Base-by-base conservation (phyloP, 2,888 invertebrate species). In the Nebria brevicollis region DNA sequence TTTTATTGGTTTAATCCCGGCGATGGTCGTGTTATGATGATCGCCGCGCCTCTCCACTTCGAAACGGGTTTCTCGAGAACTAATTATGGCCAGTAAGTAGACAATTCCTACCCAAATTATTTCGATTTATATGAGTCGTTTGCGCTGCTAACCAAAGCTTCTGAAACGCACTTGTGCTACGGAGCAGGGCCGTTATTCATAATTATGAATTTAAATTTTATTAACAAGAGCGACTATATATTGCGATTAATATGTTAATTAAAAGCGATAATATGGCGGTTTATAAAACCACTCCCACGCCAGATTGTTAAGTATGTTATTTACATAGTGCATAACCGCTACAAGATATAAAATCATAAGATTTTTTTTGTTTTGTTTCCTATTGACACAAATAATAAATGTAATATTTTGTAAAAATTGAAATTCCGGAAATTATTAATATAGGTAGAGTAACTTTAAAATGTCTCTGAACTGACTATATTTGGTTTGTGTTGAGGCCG, bases 141-240 rank as follows among this genome's bases (percentile, higher is more conserved):
- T 70, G 70, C 66, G 75, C 64, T 34, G 43, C 43, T 70, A 77
- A 13, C 54, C 54, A 54, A 54, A 54, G 54, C 54, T 54, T 70
- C 68, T 43, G 34, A 26, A 70, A 20, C 26, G 77, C 68, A 54
- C 43, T 77, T 43, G 42, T 20, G 54, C 41, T 70, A 77, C 66
- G 70, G 66, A 11, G 76, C 66, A 54, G 66, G 10, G 76, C 76
- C 77, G 77, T 77, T 77, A 77, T 70, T 77, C 70, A 77, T 77
- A 77, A 77, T 77, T 77, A 77, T 77, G 77, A 77, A 77, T 77
- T 77, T 77, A 77, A 77, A 77, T 77, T 77, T 77, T 77, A 77
- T 77, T 77, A 77, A 77, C 77, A 77, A 77, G 77, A 77, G 11
- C 66, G 54, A 66, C 41, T 76, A 76, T 68, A 66, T 43, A 76